Evolutionary conservation across 2,113 vertebrate species (phyloP).

Genomic region (Forbesichthys papilliferus): DNA sequence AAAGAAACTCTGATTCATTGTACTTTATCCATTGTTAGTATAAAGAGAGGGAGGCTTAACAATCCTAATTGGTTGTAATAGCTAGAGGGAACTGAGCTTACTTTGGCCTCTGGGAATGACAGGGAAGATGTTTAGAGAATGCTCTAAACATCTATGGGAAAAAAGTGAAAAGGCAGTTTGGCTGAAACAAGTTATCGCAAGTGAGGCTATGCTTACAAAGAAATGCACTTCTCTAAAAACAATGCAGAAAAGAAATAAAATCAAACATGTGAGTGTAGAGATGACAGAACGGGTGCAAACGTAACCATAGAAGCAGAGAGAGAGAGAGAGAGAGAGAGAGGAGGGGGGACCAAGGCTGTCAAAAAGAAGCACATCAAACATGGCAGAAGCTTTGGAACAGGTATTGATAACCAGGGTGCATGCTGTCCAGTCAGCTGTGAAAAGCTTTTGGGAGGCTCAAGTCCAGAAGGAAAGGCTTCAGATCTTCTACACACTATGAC

Average conservation of each 20-base stretch:
- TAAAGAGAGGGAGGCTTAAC: slow-evolving; percentile 49
- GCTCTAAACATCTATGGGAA: slow-evolving; percentile 47
- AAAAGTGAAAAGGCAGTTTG: slow-evolving; percentile 34
- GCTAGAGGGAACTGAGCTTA: slow-evolving; percentile 66
- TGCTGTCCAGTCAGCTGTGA: slow-evolving; percentile 12
- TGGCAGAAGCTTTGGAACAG: slow-evolving; percentile 6
- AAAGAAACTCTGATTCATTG: slow-evolving; percentile 56
- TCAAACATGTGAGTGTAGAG: slow-evolving; percentile 14
- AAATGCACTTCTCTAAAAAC: neutral
- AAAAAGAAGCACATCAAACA: slow-evolving; percentile 34
- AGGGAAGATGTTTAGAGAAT: slow-evolving; percentile 53
- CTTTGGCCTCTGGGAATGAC: slow-evolving; percentile 59
- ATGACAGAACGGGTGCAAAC: slow-evolving; percentile 18
- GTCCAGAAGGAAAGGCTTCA: slow-evolving; percentile 28
- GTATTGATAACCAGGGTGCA: slow-evolving; percentile 35
- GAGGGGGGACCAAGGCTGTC: too few species aligned
- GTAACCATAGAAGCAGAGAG: neutral
- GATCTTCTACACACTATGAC: slow-evolving; percentile 8
- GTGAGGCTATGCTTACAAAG: slow-evolving; percentile 6
- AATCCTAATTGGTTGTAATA: slow-evolving; percentile 75
- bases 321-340: slow-evolving; percentile 1
- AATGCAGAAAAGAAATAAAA: slow-evolving; percentile 15
- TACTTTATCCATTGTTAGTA: slow-evolving; percentile 53
- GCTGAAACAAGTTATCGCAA: slow-evolving; percentile 23
- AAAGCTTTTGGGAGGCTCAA: slow-evolving; percentile 36